phyloP scores from a whole-genome alignment of 2,113 vertebrate species.

The Dendropsophus ebraccatus region DNA sequence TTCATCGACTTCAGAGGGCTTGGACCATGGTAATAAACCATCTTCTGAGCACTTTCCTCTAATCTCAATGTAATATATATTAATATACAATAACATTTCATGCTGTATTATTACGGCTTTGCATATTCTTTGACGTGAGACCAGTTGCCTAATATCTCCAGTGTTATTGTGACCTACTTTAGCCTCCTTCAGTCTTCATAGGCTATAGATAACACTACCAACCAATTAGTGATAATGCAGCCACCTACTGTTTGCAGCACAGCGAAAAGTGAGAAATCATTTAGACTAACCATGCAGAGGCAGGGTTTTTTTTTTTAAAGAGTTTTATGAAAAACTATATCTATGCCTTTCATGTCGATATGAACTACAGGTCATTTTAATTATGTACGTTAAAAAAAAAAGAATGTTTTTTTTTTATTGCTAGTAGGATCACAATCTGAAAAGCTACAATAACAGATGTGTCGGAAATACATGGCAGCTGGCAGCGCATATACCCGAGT shows the following conservation, averaged over 20 bases:
- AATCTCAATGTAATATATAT: neutral
- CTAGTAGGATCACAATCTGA: neutral
- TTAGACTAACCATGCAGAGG: conserved; percentile 4
- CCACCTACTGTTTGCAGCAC: conserved; percentile 25
- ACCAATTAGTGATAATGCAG: conserved; percentile 21
- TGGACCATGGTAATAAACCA: neutral
- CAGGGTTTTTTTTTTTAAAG: too few species aligned
- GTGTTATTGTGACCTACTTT: conserved; percentile 1
- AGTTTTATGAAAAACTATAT: neutral
- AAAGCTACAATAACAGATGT: neutral
- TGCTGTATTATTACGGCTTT: neutral
- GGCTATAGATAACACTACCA: conserved; percentile 25
- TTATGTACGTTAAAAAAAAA: neutral
- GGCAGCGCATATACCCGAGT: neutral
- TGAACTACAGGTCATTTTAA: neutral
- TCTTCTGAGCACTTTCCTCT: neutral
- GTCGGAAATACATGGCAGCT: neutral
- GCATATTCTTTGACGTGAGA: neutral
- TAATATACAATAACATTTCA: neutral
- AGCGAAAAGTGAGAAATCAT: conserved; percentile 12
- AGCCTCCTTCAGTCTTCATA: neutral
- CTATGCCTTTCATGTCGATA: neutral
- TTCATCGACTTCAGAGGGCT: neutral
- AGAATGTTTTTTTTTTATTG: neutral
- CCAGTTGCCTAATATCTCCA: neutral